Evolutionary conservation across 2,888 invertebrate species (phyloP).

Genomic region (Tolmerus cingulatus): DNA sequence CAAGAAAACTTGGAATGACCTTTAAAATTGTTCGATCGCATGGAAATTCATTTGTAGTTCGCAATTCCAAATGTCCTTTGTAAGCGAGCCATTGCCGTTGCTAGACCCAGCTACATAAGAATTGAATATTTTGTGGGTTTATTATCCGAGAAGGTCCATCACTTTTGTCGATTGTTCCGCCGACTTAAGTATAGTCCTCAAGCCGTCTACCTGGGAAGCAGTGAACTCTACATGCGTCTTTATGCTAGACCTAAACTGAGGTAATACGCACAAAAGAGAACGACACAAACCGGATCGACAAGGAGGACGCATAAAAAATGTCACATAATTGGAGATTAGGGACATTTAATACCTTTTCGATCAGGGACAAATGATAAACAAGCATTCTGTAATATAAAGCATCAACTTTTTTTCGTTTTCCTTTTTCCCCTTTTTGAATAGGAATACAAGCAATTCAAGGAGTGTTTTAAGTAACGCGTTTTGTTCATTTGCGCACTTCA

Average conservation of each 20-base stretch:
- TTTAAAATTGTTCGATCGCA: slow-evolving; percentile 41
- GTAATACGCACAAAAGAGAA: slow-evolving; percentile 1
- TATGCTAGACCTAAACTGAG: neutral
- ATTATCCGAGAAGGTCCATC: slow-evolving; percentile 37
- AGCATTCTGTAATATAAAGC: neutral
- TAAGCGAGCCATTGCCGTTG: neutral
- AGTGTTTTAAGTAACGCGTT: neutral
- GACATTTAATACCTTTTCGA: slow-evolving; percentile 44
- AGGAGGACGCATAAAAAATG: slow-evolving; percentile 36
- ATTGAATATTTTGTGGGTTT: slow-evolving; percentile 44
- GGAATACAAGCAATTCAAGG: neutral
- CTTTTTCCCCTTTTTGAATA: neutral
- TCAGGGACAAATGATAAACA: neutral
- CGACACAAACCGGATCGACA: slow-evolving; percentile 40
- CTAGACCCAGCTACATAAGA: slow-evolving; percentile 21
- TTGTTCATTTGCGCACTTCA: neutral
- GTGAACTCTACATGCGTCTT: neutral
- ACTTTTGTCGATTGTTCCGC: neutral
- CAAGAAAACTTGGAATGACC: neutral
- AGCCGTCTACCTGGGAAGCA: neutral
- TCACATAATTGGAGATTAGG: slow-evolving; percentile 46
- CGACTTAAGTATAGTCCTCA: slow-evolving; percentile 15
- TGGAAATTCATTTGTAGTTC: slow-evolving; percentile 30
- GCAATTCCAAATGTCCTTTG: slow-evolving; percentile 2
- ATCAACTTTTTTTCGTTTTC: neutral